Conservation (phyloP, 2,797 vertebrate genomes). For the Odontamblyopus lacepedii region DNA sequence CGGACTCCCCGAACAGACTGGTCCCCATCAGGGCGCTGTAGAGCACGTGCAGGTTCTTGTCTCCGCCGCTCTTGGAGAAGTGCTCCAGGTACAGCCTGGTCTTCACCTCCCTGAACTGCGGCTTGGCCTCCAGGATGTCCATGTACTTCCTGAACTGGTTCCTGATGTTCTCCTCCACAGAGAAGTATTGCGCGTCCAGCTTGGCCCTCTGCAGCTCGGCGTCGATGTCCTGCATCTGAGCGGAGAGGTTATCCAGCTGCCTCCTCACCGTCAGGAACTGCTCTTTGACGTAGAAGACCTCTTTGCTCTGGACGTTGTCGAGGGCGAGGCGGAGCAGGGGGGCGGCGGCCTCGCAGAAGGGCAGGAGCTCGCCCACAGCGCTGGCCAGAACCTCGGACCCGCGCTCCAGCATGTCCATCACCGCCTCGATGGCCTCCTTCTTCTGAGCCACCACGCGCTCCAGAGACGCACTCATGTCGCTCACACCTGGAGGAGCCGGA, state of each 20-base stretch:
- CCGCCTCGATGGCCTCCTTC: constrained; percentile 79
- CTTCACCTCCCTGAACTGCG: constrained; percentile 76
- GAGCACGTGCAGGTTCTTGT: constrained; percentile 77
- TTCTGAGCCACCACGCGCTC: constrained; percentile 77
- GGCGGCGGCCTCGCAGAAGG: constrained; percentile 76
- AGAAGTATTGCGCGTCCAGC: constrained; percentile 75
- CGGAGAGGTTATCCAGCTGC: constrained; percentile 75
- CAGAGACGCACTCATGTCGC: constrained; percentile 69
- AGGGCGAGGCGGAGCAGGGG: constrained; percentile 76
- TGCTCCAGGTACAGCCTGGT: constrained; percentile 76
- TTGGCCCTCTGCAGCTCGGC: constrained; percentile 73
- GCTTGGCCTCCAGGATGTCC: constrained; percentile 78
- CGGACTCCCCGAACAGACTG: constrained; percentile 69
- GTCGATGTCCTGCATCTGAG: constrained; percentile 76
- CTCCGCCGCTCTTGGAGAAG: constrained; percentile 74
- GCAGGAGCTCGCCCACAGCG: constrained; percentile 76
- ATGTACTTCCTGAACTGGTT: constrained; percentile 82
- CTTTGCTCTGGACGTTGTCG: constrained; percentile 79
- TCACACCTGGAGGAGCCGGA: background rate
- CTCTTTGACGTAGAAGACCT: constrained; percentile 80
- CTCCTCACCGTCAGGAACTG: constrained; percentile 74
- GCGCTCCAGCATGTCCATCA: constrained; percentile 78
- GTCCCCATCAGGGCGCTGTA: constrained; percentile 76
- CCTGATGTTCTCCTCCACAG: constrained; percentile 77
- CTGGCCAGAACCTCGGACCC: constrained; percentile 80